Evolutionary conservation across 2,888 invertebrate genomes (phyloP).

Genomic region (Anticlea derivata): DNA sequence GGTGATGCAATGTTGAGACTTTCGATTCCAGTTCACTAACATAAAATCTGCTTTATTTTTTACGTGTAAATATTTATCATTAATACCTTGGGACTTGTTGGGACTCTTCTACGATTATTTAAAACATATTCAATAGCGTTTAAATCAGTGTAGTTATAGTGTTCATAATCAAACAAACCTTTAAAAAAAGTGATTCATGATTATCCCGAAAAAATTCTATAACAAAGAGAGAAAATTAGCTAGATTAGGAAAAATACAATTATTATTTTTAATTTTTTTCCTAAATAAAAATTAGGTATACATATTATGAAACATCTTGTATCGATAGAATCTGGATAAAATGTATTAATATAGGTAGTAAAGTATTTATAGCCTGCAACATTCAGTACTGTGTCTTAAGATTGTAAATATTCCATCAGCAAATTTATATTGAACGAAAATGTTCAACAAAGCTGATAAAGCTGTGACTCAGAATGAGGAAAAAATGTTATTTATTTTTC

Average conservation of each 20-base stretch:
- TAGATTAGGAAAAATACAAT: too few species aligned
- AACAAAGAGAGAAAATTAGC: too few species aligned
- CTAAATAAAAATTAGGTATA: too few species aligned
- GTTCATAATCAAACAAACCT: too few species aligned
- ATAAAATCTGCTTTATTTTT: conserved; percentile 21
- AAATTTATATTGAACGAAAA: conserved; percentile 46
- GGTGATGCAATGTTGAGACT: conserved; percentile 3
- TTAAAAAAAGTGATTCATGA: too few species aligned
- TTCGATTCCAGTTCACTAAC: not conserved
- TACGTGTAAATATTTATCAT: conserved; percentile 14
- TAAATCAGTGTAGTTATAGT: not conserved
- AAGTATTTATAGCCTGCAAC: conserved; percentile 1
- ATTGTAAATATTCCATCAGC: conserved; percentile 41
- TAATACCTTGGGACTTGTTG: not conserved
- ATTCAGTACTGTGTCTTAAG: conserved; percentile 7
- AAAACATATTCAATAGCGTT: not conserved
- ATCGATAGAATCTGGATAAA: not conserved
- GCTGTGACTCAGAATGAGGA: conserved; percentile 60
- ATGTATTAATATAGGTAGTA: not conserved
- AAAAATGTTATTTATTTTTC: conserved; percentile 73
- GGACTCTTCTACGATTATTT: not conserved
- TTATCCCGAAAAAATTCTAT: too few species aligned
- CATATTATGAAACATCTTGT: not conserved
- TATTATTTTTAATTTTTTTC: too few species aligned
- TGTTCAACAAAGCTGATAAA: conserved; percentile 60